Evolutionary conservation across 1,140 invertebrate genomes (phyloP), one percentile per base, ranked within the genome.

Genomic region (Drosophila sproati): DNA sequence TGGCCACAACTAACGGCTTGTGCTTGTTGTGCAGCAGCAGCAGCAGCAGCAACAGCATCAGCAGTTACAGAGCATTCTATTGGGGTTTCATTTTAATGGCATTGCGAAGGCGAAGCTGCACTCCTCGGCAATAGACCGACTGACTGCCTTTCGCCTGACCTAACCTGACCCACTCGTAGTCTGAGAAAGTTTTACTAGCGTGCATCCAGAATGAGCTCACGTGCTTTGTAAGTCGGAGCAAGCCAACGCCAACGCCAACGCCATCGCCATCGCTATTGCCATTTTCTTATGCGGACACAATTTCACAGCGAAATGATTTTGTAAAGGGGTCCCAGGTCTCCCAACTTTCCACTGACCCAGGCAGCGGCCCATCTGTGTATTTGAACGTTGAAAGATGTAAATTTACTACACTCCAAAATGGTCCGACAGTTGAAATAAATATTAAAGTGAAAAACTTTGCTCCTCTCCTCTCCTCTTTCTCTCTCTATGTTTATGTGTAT

Each of bases 301-400:
- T 86, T 89, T 89, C 69, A 86, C 78, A 90, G 74, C 75, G 55
- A 90, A 90, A 89, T 90, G 77, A 89, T 89, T 89, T 90, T 73
- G 62, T 77, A 81, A 77, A 52, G 74, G 55, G 56, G 52, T 66
- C 56, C 61, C 72, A 62, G 57, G 57, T 56, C 55, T 48, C 52
- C 10, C 52, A 73, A 48, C 35, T 41, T 52, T 31, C 10, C 28
- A 52, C 60, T 60, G 73, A 60, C 68, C 71, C 54, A 45, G 51
- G 45, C 47, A 39, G 48, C n/a, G 37, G 54, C 51, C 66, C 54
- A 59, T 60, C 52, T 71, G 69, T 64, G 69, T 50, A 81, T 74
- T 80, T 77, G 73, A 83, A 88, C 73, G 85, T 74, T 85, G 81
- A 89, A 89, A 90, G 85, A 90, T 89, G 85, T 72, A 89, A 89